Evolutionary conservation across 2,797 vertebrate genomes (phyloP), one percentile per base, ranked within the genome.

Genomic region (Otolemur crassicaudatus): DNA sequence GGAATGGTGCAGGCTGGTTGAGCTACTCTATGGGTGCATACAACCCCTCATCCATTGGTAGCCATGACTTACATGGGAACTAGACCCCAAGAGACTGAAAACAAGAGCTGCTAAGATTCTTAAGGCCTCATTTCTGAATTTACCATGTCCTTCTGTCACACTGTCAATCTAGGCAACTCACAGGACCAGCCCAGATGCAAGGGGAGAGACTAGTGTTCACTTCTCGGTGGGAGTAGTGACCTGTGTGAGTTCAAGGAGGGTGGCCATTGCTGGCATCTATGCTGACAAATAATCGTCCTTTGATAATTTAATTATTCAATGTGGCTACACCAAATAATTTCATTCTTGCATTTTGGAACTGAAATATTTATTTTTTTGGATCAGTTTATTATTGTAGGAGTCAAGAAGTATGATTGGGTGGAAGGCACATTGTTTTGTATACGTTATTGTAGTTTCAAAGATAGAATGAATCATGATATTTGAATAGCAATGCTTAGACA

Each of bases 371-470:
- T 31, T 72, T 92, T 80, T 70, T 10, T 72, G 46, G 31, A 72
- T 87, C 63, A 82, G 4, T 65, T 83, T 60, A 82, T 90, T 60
- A 60, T 77, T 82, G 49, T 10, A 63, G 56, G 60, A 94, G 63
- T 82, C 46, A 87, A 94, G 56, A 92, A 84, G 56, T 75, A 0
- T 75, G 29, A 87, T 6, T 82, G 34, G 76, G 43, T 27, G 81
- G 61, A 56, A 61, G 8, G 29, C 5, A 67, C 5, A 4, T 94
- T 63, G 14, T 90, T 89, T 80, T 91, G 9, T 17, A 43, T 58
- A 94, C 25, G 6, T 81, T 84, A 67, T 90, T 84, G 96, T 93
- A 91, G 75, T 86, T 91, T 94, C 84, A 70, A 90, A 92, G 37
- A 79, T 75, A 85, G 94, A 92, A 56, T n/a, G 29, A 86, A n/a